Conservation (phyloP, 2,888 invertebrate species). For the Trichogramma dendrolimi region DNA sequence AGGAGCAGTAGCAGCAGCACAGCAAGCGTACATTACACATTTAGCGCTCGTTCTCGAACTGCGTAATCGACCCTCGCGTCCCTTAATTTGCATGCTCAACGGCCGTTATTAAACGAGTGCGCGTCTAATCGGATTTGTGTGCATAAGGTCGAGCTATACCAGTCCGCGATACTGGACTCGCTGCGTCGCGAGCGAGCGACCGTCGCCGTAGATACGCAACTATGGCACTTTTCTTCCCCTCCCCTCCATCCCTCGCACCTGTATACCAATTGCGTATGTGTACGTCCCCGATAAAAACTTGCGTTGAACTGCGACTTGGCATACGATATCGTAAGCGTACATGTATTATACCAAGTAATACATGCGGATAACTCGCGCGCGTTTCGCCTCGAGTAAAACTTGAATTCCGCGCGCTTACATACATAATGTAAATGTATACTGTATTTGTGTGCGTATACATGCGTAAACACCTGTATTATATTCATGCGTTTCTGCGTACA, state of each 20-base stretch:
- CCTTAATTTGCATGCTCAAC: slow-evolving; percentile 6
- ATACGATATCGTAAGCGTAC: no score
- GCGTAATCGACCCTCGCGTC: background rate
- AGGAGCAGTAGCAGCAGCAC: no score
- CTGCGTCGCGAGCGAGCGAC: background rate
- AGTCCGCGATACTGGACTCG: background rate
- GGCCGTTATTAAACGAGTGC: background rate
- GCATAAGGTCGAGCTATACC: background rate
- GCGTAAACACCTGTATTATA: no score
- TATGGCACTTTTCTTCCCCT: background rate
- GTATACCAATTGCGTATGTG: background rate
- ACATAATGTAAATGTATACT: no score
- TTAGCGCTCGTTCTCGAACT: background rate
- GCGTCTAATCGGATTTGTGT: background rate
- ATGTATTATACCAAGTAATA: no score
- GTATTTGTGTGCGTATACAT: no score
- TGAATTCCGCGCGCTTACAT: no score
- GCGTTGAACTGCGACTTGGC: no score
- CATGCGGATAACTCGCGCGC: no score
- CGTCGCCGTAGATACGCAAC: background rate
- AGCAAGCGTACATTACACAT: background rate
- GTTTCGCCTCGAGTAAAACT: no score
- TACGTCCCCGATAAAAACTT: no score
- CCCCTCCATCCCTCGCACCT: background rate
- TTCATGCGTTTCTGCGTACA: no score